Evolutionary conservation across 2,797 vertebrate species (phyloP), one percentile per base, ranked within the genome.

Genomic region (Centropyge bicolor): DNA sequence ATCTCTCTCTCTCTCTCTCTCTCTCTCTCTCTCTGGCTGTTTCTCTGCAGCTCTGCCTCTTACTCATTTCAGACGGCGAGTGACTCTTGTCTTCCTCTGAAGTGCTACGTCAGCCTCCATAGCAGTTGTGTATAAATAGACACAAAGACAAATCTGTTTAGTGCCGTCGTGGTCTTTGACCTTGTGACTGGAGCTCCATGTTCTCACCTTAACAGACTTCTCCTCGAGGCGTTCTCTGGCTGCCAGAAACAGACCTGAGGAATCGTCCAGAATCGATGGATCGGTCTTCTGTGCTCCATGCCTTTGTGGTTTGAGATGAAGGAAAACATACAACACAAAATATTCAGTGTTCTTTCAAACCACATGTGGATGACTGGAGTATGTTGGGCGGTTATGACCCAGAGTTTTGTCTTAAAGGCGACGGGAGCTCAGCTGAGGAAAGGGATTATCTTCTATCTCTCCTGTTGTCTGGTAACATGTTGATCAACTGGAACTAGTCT

Each of bases 101-200:
- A 83, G 70, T 88, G 83, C 86, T 51, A 71, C 77, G 84, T 90
- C 88, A 89, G 84, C 85, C 63, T 46, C 65, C 5, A 0, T 17
- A 35, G 24, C 51, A 35, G 24, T 48, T 52, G n/a, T 5, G 35
- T 74, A 83, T 71, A 79, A 90, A 89, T 84, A 88, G 82, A 80
- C 83, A 86, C 82, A 90, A 84, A 86, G 85, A 70, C 85, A 65
- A 80, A 86, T 86, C 83, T 92, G 88, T 86, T 90, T 43, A 78
- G 60, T 24, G 63, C 54, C 19, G 55, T 36, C 59, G 48, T 71
- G 73, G 12, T 81, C 64, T 69, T 76, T 83, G 72, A 91, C 75
- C 88, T 83, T 83, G 82, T 89, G 88, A 83, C 81, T 66, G 36
- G 72, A n/a, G 48, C 35, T 70, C 10, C 54, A 76, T 69, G 70